Percentiles rank a stretch among this genome's conserved stretches.
Evolutionary conservation across 2,797 vertebrate genomes (phyloP).

Genomic region (Threskiornis aethiopicus): DNA sequence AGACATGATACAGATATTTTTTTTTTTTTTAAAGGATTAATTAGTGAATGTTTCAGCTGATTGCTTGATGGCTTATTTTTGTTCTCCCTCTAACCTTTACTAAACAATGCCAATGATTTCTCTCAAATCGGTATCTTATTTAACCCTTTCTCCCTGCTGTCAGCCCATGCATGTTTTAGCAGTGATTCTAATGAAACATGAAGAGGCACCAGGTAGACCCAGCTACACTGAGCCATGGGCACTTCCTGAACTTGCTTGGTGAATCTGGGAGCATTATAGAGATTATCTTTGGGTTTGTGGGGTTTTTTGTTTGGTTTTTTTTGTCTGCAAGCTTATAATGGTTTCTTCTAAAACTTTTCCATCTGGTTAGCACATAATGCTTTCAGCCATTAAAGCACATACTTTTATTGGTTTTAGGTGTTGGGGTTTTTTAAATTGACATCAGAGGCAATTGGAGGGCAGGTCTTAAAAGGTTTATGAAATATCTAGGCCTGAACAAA

Average conservation of each 20-base stretch:
- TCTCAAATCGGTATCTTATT: background rate
- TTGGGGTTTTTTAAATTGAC: background rate
- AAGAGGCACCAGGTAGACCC: background rate
- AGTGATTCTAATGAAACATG: background rate
- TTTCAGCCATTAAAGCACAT: slow-evolving; percentile 36
- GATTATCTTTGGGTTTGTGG: background rate
- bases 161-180: background rate
- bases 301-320: background rate
- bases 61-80: background rate
- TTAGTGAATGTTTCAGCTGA: background rate
- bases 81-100: slow-evolving; percentile 55
- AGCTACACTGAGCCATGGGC: slow-evolving; percentile 12
- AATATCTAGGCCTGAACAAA: background rate
- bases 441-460: background rate
- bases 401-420: background rate
- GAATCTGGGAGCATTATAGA: background rate
- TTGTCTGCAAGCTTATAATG: slow-evolving; percentile 54
- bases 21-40: background rate
- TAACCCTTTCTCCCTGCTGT: slow-evolving; percentile 8
- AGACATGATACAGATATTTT: background rate
- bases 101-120: slow-evolving; percentile 39
- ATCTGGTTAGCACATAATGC: background rate
- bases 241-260: slow-evolving; percentile 46
- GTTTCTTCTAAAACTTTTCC: background rate
- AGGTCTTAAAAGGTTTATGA: background rate